These are phyloP conservation scores for Ascidia mentula DNA, from an alignment of 23 tunicate genomes.

Conservation along the genomic window DNA sequence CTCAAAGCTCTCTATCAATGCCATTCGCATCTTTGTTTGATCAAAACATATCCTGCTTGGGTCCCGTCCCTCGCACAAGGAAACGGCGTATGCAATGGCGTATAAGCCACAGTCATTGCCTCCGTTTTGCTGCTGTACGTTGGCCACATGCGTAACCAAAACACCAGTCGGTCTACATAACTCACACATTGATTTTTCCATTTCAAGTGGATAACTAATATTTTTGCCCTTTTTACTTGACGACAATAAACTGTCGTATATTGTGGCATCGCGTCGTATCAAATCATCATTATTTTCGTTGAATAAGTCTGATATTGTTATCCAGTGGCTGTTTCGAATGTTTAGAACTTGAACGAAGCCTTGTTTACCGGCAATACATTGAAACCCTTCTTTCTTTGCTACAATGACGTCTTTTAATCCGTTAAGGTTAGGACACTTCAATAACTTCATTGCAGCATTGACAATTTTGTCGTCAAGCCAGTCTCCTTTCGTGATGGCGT, in stretches of 20 bases:
- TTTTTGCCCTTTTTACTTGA: background rate
- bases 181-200: background rate
- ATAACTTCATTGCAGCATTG: conserved; percentile 1
- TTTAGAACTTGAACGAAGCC: background rate
- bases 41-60: background rate
- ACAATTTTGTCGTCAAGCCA: background rate
- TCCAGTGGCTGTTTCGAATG: background rate
- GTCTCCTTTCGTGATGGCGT: too few relatives aligned
- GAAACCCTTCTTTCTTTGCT: background rate
- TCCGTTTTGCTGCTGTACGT: background rate
- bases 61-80: background rate
- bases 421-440: background rate
- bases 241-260: background rate
- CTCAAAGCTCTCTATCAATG: background rate
- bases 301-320: background rate
- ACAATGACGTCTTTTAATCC: background rate
- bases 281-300: background rate
- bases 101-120: conserved; percentile 7
- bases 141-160: background rate
- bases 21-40: background rate
- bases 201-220: background rate
- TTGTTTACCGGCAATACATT: too few relatives aligned
- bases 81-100: background rate
- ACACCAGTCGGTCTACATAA: background rate
- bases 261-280: background rate